Base-by-base conservation (phyloP, 2,797 vertebrate genomes). In the Distichodus sexfasciatus region DNA sequence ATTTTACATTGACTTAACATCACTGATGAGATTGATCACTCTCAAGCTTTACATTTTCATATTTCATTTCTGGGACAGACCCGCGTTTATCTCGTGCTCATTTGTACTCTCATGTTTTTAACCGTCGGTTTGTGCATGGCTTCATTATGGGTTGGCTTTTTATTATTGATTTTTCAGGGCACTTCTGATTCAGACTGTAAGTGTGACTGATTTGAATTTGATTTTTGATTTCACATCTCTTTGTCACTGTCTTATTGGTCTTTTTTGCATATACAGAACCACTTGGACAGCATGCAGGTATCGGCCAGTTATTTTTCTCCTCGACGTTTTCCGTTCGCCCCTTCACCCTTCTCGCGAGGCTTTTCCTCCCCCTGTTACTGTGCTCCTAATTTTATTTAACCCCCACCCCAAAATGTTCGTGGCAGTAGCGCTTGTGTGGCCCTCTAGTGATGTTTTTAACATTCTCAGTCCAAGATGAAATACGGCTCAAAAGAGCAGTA, bases 261-360 rank as follows among this genome's bases (percentile, higher is more conserved):
- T 75, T 70, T 72, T 83, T 85, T 93, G 91, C 92, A 91, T 86
- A 88, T 87, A 89, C 95, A 98, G 97, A 96, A 89, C 94, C 93
- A 96, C 90, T 91, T 98, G 97, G 96, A 98, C 93, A 94, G 94
- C 95, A 97, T 98, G 97, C 97, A 99, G 97, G 96, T 99, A 98
- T 92, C 94, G 91, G 90, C 88, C 80, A 77, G 71, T 76, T 79
- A 79, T 69, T 89, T 87, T 83, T 79, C 82, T 87, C 80, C n/a
- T 19, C 35, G 17, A 65, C 23, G 48, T 55, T 28, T 47, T 14
- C 44, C 41, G 43, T 23, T 47, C 14, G 12, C 3, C 31, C 60
- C 29, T n/a, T n/a, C 35, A 1, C 10, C 24, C n/a, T 2, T n/a
- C 4, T 15, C n/a, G n/a, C n/a, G n/a, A n/a, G n/a, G n/a, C 44